These are phyloP conservation scores for Nesometra sesokonis DNA, from an alignment of 35 echinoderm and acorn worm species.

Conservation along the genomic window DNA sequence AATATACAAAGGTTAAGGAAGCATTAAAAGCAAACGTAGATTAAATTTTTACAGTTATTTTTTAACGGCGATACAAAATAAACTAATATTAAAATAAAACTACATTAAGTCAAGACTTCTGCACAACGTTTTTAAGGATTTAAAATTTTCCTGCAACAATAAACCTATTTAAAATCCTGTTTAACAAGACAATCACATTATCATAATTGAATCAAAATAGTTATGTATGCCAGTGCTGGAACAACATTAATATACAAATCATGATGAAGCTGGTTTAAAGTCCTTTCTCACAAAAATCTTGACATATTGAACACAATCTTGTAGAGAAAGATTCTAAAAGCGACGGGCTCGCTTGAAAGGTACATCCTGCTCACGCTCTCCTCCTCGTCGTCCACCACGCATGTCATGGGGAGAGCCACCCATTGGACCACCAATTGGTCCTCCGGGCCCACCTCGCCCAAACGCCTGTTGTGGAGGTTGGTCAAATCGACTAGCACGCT, in stretches of 20 bases:
- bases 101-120: neutral
- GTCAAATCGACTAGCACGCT: neutral
- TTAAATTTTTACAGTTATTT: neutral
- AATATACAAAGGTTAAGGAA: neutral
- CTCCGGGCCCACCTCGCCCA: neutral
- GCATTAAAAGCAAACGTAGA: neutral
- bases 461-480: neutral
- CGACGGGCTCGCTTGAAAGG: neutral
- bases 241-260: neutral
- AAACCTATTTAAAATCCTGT: neutral
- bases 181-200: neutral
- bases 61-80: neutral
- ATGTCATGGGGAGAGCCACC: neutral
- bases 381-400: neutral
- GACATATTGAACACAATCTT: neutral
- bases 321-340: neutral
- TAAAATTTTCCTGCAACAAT: neutral
- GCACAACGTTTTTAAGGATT: neutral
- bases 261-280: neutral
- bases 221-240: too few species aligned
- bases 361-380: neutral
- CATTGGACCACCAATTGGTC: neutral
- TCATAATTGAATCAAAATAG: too few species aligned
- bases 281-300: neutral
- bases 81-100: neutral